These are phyloP conservation scores for Ophiodon elongatus DNA, from an alignment of 2,113 vertebrate genomes.

Conservation along the genomic window DNA sequence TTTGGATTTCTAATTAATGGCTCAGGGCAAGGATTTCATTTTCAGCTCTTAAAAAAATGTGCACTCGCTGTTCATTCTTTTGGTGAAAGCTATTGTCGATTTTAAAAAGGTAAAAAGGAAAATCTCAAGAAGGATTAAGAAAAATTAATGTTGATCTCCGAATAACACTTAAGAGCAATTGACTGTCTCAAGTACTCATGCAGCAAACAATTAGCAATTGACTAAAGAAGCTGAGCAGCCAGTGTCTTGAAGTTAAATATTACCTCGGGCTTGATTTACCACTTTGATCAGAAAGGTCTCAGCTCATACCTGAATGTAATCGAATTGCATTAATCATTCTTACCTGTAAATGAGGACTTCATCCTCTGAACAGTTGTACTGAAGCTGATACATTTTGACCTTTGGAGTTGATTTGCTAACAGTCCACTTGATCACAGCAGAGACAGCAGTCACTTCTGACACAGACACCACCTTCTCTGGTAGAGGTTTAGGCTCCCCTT, in stretches of 20 bases:
- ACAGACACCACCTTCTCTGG: constrained; percentile 92
- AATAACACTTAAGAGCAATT: constrained; percentile 41
- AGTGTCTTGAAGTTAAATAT: constrained; percentile 21
- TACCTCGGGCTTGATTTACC: not conserved
- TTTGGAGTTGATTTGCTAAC: constrained; percentile 94
- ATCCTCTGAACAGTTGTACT: constrained; percentile 98
- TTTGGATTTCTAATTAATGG: constrained; percentile 72
- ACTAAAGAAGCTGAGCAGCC: not conserved
- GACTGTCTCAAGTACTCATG: constrained; percentile 7
- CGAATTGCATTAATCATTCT: constrained; percentile 27
- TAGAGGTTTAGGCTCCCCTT: constrained; percentile 88
- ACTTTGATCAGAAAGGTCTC: constrained; percentile 8
- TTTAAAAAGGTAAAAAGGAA: not conserved
- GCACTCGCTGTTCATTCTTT: constrained; percentile 9
- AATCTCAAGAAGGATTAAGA: constrained; percentile 51
- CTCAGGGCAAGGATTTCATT: constrained; percentile 66
- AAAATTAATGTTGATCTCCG: constrained; percentile 40
- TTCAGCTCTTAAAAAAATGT: constrained; percentile 43
- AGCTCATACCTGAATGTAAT: not conserved
- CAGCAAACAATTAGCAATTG: constrained; percentile 40
- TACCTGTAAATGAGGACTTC: constrained; percentile 99
- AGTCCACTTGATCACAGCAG: constrained; percentile 94
- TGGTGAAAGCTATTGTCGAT: constrained; percentile 34
- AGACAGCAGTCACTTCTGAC: constrained; percentile 93
- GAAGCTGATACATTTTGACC: constrained; percentile 99